These are phyloP conservation scores for Gallirallus australis DNA, from an alignment of 2,797 vertebrate genomes.

Conservation along the genomic window DNA sequence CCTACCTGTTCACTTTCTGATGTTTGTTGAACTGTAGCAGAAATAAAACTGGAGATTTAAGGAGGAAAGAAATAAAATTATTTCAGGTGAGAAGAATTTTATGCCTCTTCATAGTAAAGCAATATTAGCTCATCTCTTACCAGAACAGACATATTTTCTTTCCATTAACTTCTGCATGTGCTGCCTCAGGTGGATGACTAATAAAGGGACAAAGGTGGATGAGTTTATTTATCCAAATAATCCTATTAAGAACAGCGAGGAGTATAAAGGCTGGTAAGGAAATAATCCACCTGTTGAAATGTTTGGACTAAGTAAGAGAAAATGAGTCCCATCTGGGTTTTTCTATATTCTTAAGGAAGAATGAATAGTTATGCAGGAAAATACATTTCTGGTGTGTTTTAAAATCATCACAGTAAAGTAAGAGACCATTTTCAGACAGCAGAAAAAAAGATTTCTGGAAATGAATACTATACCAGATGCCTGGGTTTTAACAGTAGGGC, in stretches of 20 bases:
- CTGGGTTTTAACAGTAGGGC: conserved; percentile 10
- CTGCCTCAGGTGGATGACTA: neutral
- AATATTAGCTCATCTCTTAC: neutral
- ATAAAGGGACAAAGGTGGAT: conserved; percentile 1
- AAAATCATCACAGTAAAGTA: neutral
- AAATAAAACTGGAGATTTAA: neutral
- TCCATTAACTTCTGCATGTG: neutral
- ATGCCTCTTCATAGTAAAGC: neutral
- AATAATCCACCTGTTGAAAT: conserved; percentile 40
- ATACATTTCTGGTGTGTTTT: conserved; percentile 25
- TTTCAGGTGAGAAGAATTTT: neutral
- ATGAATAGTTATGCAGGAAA: conserved; percentile 5
- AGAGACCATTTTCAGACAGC: neutral
- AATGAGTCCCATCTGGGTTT: conserved; percentile 11
- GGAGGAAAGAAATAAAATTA: neutral
- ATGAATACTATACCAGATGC: neutral
- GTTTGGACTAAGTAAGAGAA: conserved; percentile 9
- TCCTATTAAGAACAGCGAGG: neutral
- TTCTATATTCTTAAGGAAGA: conserved; percentile 8
- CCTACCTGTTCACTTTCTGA: neutral
- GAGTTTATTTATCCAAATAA: conserved; percentile 52
- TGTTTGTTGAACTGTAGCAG: neutral
- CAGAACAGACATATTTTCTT: neutral
- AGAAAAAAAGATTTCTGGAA: neutral
- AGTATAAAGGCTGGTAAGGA: conserved; percentile 18